Evolutionary conservation across 2,797 vertebrate species (phyloP).

Genomic region (Dallia pectoralis): DNA sequence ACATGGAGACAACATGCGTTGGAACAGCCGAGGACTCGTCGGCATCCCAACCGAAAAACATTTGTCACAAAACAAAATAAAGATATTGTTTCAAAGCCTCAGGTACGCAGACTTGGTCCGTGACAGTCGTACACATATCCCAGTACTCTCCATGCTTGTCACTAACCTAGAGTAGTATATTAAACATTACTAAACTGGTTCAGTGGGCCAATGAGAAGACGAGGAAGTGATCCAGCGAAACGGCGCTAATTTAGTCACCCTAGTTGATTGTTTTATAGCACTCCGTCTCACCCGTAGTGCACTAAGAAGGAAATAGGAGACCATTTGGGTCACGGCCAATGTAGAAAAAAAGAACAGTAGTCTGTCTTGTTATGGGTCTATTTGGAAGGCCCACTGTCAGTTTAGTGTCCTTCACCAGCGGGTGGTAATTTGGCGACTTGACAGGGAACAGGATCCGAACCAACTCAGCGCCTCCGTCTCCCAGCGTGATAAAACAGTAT

Average conservation of each 20-base stretch:
- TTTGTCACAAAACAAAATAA: no score
- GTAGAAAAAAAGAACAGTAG: not conserved
- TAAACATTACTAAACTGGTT: not conserved
- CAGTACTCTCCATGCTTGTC: not conserved
- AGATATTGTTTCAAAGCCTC: no score
- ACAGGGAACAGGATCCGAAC: not conserved
- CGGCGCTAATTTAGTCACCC: not conserved
- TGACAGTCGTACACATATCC: no score
- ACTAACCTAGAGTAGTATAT: not conserved
- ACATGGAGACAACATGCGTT: no score
- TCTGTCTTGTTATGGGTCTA: not conserved
- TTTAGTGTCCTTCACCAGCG: not conserved
- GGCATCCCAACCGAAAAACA: no score
- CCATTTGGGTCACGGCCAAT: not conserved
- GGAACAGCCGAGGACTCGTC: no score
- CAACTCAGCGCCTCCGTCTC: not conserved
- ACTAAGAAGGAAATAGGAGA: not conserved
- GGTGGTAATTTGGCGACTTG: conserved; percentile 7
- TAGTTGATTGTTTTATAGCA: not conserved
- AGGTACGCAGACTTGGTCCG: no score
- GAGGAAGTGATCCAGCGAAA: not conserved
- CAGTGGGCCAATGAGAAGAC: not conserved
- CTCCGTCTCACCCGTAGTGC: not conserved
- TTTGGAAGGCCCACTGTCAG: not conserved
- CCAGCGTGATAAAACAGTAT: not conserved